Evolutionary conservation across 2,113 vertebrate species (phyloP).

Genomic region (Vireo altiloquus): DNA sequence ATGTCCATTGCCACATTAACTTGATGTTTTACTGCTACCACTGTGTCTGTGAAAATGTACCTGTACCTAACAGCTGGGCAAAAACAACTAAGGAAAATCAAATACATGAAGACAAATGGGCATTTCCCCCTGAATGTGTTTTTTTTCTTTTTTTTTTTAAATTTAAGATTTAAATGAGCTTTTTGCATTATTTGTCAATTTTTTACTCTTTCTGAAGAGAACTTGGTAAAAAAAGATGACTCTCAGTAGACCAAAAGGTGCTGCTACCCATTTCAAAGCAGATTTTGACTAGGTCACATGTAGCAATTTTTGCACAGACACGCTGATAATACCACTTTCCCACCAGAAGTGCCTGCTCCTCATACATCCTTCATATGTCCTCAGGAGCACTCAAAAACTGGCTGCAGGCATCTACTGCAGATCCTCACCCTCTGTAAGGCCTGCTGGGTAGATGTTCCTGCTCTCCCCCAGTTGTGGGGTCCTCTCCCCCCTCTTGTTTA

Average conservation of each 20-base stretch:
- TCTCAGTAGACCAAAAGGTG: background rate
- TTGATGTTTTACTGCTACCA: background rate
- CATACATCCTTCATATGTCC: fast-evolving
- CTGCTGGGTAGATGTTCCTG: background rate
- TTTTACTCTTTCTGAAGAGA: background rate
- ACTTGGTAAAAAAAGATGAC: background rate
- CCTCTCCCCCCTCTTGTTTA: background rate
- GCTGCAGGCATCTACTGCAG: background rate
- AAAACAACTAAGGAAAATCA: background rate
- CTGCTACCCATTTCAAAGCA: background rate
- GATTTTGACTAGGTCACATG: background rate
- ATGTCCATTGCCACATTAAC: background rate
- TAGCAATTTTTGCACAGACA: background rate
- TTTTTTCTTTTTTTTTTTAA: background rate
- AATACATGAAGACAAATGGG: background rate
- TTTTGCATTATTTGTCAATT: background rate
- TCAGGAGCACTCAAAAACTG: background rate
- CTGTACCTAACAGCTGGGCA: background rate
- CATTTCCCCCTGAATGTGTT: background rate
- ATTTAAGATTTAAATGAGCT: background rate
- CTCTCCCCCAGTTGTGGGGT: background rate
- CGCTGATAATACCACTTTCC: background rate
- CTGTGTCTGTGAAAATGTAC: fast-evolving
- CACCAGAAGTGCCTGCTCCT: background rate
- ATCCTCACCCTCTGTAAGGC: fast-evolving